These are phyloP conservation scores for Sebastes iracundus DNA, from an alignment of 2,797 vertebrate species.

Conservation along the genomic window DNA sequence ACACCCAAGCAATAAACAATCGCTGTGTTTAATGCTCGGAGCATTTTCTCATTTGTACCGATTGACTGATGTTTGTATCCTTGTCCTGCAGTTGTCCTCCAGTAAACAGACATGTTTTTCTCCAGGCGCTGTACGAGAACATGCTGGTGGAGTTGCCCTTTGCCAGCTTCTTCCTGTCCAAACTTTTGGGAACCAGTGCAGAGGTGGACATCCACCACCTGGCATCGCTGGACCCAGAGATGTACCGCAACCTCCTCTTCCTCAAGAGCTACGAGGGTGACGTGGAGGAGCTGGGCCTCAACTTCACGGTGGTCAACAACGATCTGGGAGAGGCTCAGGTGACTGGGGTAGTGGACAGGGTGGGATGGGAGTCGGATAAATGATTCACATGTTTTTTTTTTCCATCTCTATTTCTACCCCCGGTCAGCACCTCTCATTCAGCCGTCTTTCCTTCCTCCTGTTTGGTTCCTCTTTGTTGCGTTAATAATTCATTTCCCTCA, in stretches of 20 bases:
- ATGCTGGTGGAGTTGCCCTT: constrained; percentile 99
- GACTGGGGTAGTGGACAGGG: not conserved
- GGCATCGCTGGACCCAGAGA: constrained; percentile 96
- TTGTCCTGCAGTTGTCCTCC: constrained; percentile 8
- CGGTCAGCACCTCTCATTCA: constrained; percentile 12
- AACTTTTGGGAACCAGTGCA: constrained; percentile 95
- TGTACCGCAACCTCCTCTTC: constrained; percentile 97
- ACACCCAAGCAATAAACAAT: constrained; percentile 40
- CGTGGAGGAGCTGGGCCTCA: constrained; percentile 96
- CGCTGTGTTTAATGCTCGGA: not conserved
- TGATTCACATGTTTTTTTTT: constrained; percentile 34
- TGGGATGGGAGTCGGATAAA: constrained; percentile 26
- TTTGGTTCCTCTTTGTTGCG: constrained; percentile 55
- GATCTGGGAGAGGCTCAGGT: constrained; percentile 98
- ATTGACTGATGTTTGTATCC: constrained; percentile 1
- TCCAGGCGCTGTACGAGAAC: constrained; percentile 96
- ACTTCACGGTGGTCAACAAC: constrained; percentile 98
- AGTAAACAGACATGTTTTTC: constrained; percentile 16
- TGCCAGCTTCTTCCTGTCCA: constrained; percentile 97
- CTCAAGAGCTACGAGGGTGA: constrained; percentile 98
- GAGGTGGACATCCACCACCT: constrained; percentile 99
- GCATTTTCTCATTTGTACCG: constrained; percentile 14
- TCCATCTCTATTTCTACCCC: constrained; percentile 18
- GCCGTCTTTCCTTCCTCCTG: constrained; percentile 42
- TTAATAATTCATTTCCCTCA: constrained; percentile 78